Evolutionary conservation across 2,113 vertebrate species (phyloP).

Genomic region (Burhinus oedicnemus): DNA sequence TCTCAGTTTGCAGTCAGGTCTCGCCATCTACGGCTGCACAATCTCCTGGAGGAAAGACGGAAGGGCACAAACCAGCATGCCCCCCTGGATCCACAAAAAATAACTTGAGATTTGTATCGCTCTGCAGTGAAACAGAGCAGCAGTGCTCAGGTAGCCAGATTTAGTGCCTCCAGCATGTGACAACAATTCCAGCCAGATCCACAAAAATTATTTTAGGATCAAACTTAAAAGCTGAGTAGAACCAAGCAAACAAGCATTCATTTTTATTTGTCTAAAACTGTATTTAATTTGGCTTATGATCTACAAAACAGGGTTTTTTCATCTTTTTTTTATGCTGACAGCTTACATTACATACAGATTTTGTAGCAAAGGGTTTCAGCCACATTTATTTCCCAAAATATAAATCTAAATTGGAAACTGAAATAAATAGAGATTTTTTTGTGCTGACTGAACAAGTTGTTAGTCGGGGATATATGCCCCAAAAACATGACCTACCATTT

Average conservation of each 20-base stretch:
- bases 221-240: not conserved
- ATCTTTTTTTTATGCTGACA: not conserved
- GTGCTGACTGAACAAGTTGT: constrained; percentile 2
- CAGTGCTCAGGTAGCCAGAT: not conserved
- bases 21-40: not conserved
- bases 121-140: constrained; percentile 9
- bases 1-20: constrained; percentile 12
- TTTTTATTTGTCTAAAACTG: constrained; percentile 6
- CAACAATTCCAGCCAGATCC: not conserved
- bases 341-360: constrained; percentile 13
- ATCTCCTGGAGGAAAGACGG: not conserved
- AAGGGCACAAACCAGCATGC: not conserved
- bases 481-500: not conserved
- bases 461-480: not conserved
- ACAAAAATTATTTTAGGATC: constrained; percentile 31
- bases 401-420: constrained; percentile 5
- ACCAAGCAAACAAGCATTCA: not conserved
- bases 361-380: constrained; percentile 18
- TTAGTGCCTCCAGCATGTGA: not conserved
- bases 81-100: not conserved
- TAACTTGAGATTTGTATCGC: constrained; percentile 28
- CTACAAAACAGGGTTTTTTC: not conserved
- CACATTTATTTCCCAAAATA: constrained; percentile 23
- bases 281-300: constrained; percentile 18
- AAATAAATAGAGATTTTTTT: not conserved